phyloP scores from a whole-genome alignment of 2,113 vertebrate genomes.

The Mormyrus lacerda region DNA sequence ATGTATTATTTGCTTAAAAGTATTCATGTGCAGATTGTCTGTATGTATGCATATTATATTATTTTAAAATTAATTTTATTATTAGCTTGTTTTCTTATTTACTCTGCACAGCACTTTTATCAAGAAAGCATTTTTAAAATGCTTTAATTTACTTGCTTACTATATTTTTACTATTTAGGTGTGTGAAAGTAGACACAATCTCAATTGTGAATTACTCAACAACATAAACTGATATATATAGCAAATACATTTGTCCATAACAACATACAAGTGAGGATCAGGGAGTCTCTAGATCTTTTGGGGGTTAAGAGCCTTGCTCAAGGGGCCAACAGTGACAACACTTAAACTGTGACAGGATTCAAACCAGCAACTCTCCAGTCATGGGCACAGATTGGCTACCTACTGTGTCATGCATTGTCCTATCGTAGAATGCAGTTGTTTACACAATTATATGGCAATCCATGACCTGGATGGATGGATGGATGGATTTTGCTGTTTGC shows the following conservation, averaged over 20 bases:
- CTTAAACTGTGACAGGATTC: background rate
- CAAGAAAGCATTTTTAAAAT: background rate
- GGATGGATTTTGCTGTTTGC: background rate
- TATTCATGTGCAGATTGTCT: background rate
- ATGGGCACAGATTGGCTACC: no score
- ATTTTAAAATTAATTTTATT: background rate
- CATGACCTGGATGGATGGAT: background rate
- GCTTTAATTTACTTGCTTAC: background rate
- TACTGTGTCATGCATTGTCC: no score
- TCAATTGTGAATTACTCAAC: background rate
- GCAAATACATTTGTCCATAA: background rate
- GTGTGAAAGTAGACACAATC: background rate
- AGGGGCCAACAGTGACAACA: background rate
- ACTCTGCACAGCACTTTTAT: background rate
- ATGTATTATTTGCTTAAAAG: background rate
- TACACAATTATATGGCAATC: background rate
- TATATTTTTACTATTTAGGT: background rate
- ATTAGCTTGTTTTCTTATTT: background rate
- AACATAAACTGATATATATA: background rate
- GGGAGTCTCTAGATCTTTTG: background rate
- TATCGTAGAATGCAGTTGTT: no score
- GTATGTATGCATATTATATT: background rate
- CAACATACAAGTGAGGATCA: background rate
- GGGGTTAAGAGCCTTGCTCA: background rate
- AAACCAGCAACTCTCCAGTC: background rate